A percentile compares a stretch with the other conserved stretches of the same genome.
These are phyloP conservation scores for Hydropsyche tenuis DNA, from an alignment of 1,140 invertebrate genomes.

Conservation along the genomic window DNA sequence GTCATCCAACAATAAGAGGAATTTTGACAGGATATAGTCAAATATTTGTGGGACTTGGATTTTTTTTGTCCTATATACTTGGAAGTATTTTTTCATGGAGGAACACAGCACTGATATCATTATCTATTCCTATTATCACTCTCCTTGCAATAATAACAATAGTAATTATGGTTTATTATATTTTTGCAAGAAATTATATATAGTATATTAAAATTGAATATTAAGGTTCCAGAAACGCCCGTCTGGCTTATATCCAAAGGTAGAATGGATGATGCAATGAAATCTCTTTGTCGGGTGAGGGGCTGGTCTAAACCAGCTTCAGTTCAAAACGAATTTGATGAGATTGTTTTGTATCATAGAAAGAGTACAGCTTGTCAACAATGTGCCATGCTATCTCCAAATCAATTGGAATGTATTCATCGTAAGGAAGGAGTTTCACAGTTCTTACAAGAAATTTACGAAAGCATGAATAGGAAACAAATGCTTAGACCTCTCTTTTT, in stretches of 20 bases:
- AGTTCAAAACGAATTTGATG: constrained; percentile 60
- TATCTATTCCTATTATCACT: constrained; percentile 66
- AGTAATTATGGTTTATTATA: constrained; percentile 55
- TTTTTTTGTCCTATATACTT: constrained; percentile 69
- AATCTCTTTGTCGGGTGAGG: constrained; percentile 61
- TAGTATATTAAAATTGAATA: no score
- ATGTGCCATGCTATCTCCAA: constrained; percentile 10
- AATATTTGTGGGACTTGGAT: constrained; percentile 68
- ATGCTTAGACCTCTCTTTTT: constrained; percentile 61
- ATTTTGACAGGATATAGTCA: constrained; percentile 70
- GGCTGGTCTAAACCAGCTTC: constrained; percentile 61
- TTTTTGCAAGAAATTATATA: neutral
- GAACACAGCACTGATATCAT: constrained; percentile 66
- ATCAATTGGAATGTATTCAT: constrained; percentile 37
- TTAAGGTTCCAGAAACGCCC: constrained; percentile 71
- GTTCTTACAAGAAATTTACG: constrained; percentile 41
- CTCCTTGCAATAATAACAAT: constrained; percentile 64
- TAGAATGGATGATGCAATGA: constrained; percentile 59
- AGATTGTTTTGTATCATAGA: constrained; percentile 55
- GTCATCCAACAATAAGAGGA: constrained; percentile 72
- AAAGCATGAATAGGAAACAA: constrained; percentile 60
- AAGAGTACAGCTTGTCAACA: constrained; percentile 54
- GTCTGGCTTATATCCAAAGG: constrained; percentile 67
- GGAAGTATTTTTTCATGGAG: constrained; percentile 71
- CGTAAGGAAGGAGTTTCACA: constrained; percentile 16